Evolutionary conservation across 2,888 invertebrate species (phyloP).

Genomic region (Drosophila mulleri): DNA sequence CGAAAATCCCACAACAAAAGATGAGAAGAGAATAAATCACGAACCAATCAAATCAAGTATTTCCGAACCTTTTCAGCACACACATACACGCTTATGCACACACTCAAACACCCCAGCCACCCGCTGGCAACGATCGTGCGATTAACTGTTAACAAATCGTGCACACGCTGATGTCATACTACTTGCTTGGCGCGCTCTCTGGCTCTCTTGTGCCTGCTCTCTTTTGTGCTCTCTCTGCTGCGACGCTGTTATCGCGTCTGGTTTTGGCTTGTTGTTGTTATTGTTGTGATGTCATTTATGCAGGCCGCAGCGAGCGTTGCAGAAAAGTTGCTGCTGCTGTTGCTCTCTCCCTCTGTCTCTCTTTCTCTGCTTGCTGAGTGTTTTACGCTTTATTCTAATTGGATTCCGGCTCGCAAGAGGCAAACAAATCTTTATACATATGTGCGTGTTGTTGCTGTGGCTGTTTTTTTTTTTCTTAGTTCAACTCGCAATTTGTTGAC

Average conservation of each 20-base stretch:
- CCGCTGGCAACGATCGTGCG: constrained; percentile 55
- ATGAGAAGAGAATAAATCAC: constrained; percentile 28
- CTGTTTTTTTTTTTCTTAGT: constrained; percentile 40
- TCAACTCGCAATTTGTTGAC: constrained; percentile 75
- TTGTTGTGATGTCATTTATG: constrained; percentile 73
- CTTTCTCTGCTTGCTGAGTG: constrained; percentile 27
- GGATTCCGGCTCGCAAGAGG: constrained; percentile 61
- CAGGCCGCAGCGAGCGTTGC: constrained; percentile 45
- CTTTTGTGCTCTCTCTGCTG: constrained; percentile 17
- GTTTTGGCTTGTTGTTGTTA: constrained; percentile 28
- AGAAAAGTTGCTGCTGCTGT: constrained; percentile 37
- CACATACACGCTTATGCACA: neutral
- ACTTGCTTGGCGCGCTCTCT: constrained; percentile 36
- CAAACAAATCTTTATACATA: constrained; percentile 36
- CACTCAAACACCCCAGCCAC: neutral
- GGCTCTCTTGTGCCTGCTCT: constrained; percentile 8
- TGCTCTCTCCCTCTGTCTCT: neutral
- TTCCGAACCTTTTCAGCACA: constrained; percentile 39
- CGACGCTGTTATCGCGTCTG: constrained; percentile 49
- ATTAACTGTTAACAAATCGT: constrained; percentile 81
- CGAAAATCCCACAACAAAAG: constrained; percentile 46
- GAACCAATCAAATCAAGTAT: constrained; percentile 45
- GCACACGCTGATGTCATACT: constrained; percentile 80
- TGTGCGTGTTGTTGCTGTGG: constrained; percentile 16
- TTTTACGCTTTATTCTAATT: constrained; percentile 68